Conservation (phyloP, 2,888 invertebrate species). For the Callosobruchus maculatus region DNA sequence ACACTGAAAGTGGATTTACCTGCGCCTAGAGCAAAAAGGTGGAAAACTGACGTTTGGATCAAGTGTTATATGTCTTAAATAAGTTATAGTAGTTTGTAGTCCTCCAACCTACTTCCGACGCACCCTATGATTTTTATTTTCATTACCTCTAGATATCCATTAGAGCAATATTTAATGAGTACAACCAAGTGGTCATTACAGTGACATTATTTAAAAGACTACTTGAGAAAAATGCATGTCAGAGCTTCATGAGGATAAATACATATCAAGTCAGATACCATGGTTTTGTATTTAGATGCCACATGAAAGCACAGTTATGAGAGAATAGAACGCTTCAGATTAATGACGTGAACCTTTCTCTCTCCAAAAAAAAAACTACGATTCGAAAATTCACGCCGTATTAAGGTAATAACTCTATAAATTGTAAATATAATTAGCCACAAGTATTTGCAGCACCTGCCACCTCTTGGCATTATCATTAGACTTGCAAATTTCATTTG, state of each 20-base stretch:
- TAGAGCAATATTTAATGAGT: too few species aligned
- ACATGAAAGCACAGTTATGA: neutral
- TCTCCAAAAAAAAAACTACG: neutral
- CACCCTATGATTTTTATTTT: too few species aligned
- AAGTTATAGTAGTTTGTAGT: too few species aligned
- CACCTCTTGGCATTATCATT: neutral
- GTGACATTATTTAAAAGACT: too few species aligned
- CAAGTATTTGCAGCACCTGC: neutral
- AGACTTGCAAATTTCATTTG: neutral
- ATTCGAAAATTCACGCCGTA: neutral
- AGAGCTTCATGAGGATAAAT: neutral
- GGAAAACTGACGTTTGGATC: too few species aligned
- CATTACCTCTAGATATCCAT: too few species aligned
- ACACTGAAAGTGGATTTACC: too few species aligned
- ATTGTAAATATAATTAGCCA: neutral
- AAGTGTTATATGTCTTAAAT: too few species aligned
- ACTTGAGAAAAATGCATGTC: too few species aligned
- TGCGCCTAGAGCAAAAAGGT: too few species aligned
- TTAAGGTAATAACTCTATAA: neutral
- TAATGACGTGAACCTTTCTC: neutral
- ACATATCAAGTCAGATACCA: neutral
- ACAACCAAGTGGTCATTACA: too few species aligned
- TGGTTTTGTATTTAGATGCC: neutral
- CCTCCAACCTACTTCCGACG: too few species aligned
- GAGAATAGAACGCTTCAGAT: neutral